Percentiles rank a stretch among this genome's conserved stretches.
These are phyloP conservation scores for Polydrusus tereticollis DNA, from an alignment of 2,888 invertebrate genomes.

Conservation along the genomic window DNA sequence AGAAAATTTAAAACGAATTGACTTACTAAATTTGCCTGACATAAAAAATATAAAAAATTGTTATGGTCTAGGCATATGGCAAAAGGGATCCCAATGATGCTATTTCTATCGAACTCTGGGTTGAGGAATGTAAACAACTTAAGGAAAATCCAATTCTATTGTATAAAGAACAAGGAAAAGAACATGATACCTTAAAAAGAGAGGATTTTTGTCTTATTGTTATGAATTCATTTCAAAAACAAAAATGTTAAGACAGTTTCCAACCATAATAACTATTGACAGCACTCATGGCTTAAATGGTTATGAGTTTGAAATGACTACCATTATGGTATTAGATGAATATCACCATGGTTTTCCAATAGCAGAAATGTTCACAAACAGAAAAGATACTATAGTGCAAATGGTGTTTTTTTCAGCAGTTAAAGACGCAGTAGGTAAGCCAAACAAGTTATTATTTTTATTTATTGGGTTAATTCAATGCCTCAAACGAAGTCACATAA, in stretches of 20 bases:
- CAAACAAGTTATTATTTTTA: not conserved
- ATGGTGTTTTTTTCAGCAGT: constrained; percentile 4
- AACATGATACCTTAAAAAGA: constrained; percentile 17
- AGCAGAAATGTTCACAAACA: constrained; percentile 44
- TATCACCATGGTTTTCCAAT: constrained; percentile 48
- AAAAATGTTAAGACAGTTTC: constrained; percentile 68
- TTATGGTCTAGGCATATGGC: not conserved
- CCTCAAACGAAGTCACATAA: too few species aligned
- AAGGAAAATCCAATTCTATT: constrained; percentile 30
- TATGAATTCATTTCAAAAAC: constrained; percentile 73
- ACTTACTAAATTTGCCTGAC: not conserved
- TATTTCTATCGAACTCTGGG: constrained; percentile 28
- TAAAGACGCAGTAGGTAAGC: constrained; percentile 5
- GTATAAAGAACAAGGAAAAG: constrained; percentile 28
- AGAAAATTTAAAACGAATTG: not conserved
- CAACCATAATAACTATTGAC: constrained; percentile 32
- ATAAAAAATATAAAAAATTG: not conserved
- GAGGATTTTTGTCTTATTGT: constrained; percentile 41
- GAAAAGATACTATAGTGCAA: constrained; percentile 32
- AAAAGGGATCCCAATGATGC: constrained; percentile 30
- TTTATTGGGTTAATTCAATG: not conserved
- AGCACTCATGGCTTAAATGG: constrained; percentile 45
- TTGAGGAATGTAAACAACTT: constrained; percentile 23
- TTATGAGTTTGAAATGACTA: constrained; percentile 50
- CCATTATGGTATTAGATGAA: constrained; percentile 51